Conservation (phyloP, 2,888 invertebrate genomes). For the Cheilosia soror region DNA sequence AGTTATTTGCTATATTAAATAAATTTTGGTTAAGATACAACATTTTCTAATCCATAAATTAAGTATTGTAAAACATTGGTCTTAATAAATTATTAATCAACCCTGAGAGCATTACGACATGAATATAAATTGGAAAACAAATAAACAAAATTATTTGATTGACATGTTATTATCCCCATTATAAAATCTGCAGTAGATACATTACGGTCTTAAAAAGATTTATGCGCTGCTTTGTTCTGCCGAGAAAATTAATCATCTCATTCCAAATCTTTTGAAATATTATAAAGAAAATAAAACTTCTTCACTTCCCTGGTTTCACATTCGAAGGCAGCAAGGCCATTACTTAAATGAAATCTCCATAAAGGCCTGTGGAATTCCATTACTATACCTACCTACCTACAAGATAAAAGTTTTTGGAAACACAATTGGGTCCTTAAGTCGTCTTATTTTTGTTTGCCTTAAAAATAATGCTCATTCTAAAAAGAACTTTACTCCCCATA, state of each 20-base stretch:
- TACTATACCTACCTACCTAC: not conserved
- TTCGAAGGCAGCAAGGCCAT: not conserved
- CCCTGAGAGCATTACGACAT: not conserved
- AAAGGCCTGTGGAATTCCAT: slow-evolving; percentile 9
- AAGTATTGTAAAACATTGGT: not conserved
- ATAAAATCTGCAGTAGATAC: too few relatives aligned
- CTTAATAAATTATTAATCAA: not conserved
- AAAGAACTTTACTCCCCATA: not conserved
- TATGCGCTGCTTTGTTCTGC: not conserved
- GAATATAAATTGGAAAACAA: not conserved
- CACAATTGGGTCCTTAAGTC: not conserved
- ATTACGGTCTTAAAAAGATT: slow-evolving; percentile 9
- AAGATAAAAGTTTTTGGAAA: not conserved
- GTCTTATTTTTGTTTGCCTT: not conserved
- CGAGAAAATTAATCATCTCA: slow-evolving; percentile 1
- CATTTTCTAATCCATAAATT: not conserved
- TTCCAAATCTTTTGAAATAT: slow-evolving; percentile 2
- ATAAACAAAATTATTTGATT: slow-evolving; percentile 5
- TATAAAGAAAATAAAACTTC: not conserved
- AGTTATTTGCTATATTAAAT: not conserved
- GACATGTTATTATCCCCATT: slow-evolving; percentile 13
- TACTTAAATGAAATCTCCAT: slow-evolving; percentile 21
- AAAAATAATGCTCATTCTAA: not conserved
- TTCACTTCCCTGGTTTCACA: not conserved
- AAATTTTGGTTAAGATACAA: not conserved